These are phyloP conservation scores for Ganaspis brasiliensis DNA, from an alignment of 2,888 invertebrate genomes.

Conservation along the genomic window DNA sequence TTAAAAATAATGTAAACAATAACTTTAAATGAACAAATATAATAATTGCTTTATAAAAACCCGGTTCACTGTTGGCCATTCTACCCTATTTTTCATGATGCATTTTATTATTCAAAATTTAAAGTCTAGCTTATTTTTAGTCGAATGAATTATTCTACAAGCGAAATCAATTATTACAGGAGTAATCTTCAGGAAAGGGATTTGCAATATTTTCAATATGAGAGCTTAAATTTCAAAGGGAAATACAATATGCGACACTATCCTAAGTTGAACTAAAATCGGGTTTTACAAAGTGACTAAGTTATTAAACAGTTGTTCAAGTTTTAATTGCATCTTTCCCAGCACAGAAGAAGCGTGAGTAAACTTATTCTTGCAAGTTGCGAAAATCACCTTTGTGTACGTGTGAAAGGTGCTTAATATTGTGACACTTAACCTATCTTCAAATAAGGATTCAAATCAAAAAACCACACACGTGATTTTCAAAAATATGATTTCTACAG, in stretches of 20 bases:
- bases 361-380: slow-evolving; percentile 62
- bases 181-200: background rate
- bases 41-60: too few species aligned
- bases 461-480: background rate
- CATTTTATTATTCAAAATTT: too few species aligned
- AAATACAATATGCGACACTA: slow-evolving; percentile 58
- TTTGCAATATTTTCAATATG: background rate
- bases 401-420: slow-evolving; percentile 21
- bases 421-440: slow-evolving; percentile 23
- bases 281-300: slow-evolving; percentile 70
- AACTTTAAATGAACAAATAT: too few species aligned
- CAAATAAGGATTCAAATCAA: too few species aligned
- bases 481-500: background rate
- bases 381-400: slow-evolving; percentile 56
- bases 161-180: background rate
- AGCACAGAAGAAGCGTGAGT: slow-evolving; percentile 57
- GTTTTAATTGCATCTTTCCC: slow-evolving; percentile 72
- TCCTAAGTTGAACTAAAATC: slow-evolving; percentile 70
- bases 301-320: slow-evolving; percentile 75
- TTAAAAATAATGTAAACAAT: too few species aligned
- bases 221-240: slow-evolving; percentile 5
- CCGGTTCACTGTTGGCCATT: too few species aligned
- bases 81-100: too few species aligned
- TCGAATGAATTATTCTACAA: too few species aligned
- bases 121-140: too few species aligned